Evolutionary conservation across 2,888 invertebrate species (phyloP), one percentile per base, ranked within the genome.

Genomic region (Hermodice carunculata): DNA sequence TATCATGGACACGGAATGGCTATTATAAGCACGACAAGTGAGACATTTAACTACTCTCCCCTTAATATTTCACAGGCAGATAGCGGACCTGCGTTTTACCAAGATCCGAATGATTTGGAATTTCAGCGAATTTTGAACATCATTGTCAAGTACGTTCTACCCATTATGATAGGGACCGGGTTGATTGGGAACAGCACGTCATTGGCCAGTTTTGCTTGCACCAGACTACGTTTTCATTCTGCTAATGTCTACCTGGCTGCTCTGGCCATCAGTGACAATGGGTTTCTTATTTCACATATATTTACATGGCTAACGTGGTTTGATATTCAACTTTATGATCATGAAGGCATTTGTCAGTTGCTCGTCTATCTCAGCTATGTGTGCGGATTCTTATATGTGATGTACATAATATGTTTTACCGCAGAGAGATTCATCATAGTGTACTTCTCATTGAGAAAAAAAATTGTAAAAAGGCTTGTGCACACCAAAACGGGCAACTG

Each of bases 251-350:
- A 52, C 19, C 52, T 52, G 32, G 29, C 52, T 22, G 22, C 52
- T 22, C 19, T 52, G 32, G 52, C 52, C 6, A 52, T 52, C 14
- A 32, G 52, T 52, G 52, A 52, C 52, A 52, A 52, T 31, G 52
- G 52, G 8, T 52, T 52, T 22, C 52, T 52, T 5, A 3, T 52
- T 6, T 32, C 29, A 29, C 32, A 32, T 6, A 22, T 52, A 6
- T 52, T 52, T 19, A 31, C 31, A 19, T 52, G 52, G 52, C 52
- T 52, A 22, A 29, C 34, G 6, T 52, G 52, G 52, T 52, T 52
- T 19, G 32, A 52, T 19, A 34, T 52, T 6, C 52, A 52, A 34
- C 11, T 52, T 4, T 52, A 52, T 29, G 32, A 52, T 19, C 17
- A 22, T 6, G 34, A 22, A 14, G 52, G 52, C 3, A 19, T 34